phyloP scores from a whole-genome alignment of 2,113 vertebrate genomes.

The Burhinus oedicnemus region DNA sequence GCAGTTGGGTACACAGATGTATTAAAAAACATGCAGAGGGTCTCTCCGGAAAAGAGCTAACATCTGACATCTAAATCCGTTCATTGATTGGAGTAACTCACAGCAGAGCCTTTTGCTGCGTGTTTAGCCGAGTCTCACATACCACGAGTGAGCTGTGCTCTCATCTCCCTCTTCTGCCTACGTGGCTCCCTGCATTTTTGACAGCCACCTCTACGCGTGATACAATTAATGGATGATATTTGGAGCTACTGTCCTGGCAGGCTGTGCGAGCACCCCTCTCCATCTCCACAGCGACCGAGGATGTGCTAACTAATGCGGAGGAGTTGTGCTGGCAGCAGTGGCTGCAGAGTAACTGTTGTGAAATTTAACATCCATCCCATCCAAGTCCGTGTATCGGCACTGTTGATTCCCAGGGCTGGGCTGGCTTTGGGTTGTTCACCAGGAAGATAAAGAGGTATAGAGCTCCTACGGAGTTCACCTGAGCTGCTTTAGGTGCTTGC shows the following conservation, averaged over 20 bases:
- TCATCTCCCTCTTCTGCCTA: not conserved
- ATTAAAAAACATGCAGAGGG: not conserved
- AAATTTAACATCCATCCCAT: not conserved
- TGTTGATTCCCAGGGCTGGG: not conserved
- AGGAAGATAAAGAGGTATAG: not conserved
- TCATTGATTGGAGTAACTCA: not conserved
- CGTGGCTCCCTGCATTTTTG: not conserved
- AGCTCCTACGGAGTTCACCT: not conserved
- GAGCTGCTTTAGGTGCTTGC: not conserved
- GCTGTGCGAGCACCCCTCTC: not conserved
- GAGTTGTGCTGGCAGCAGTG: not conserved
- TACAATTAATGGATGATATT: not conserved
- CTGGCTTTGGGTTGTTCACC: not conserved
- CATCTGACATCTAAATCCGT: not conserved
- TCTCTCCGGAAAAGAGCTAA: not conserved
- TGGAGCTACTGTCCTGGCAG: slow-evolving; percentile 8
- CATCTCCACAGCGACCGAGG: not conserved
- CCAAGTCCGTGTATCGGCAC: not conserved
- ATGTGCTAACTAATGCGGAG: not conserved
- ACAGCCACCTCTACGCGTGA: not conserved
- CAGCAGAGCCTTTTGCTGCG: not conserved
- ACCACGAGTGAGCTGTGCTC: accelerated
- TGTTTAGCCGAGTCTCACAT: not conserved
- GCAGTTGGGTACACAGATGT: not conserved
- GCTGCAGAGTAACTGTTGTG: not conserved